Percentiles rank a stretch among this genome's conserved stretches.
Conservation (phyloP, 2,888 invertebrate genomes). For the Microplitis deprimator region DNA sequence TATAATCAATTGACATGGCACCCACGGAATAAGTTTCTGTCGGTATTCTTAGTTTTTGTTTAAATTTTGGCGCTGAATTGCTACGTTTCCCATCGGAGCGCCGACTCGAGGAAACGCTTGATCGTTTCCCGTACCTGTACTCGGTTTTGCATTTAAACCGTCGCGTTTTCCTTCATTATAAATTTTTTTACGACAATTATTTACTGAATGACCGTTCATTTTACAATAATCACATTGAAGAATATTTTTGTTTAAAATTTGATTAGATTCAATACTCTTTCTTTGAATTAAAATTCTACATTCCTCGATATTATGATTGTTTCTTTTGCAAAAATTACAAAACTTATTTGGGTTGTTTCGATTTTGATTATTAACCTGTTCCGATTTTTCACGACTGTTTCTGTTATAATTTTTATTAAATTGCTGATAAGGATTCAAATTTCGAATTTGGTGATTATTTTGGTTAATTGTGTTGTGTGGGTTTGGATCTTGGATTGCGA, state of each 20-base stretch:
- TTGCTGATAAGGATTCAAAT: too few species aligned
- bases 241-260: not conserved
- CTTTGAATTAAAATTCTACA: not conserved
- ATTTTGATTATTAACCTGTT: not conserved
- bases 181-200: constrained; percentile 12
- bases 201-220: constrained; percentile 1
- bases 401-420: too few species aligned
- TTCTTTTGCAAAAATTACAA: not conserved
- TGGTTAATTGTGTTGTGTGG: too few species aligned
- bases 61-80: too few species aligned
- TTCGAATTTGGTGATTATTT: too few species aligned
- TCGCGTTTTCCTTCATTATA: not conserved
- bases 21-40: not conserved
- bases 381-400: too few species aligned
- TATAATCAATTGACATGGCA: constrained; percentile 4
- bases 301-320: not conserved
- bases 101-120: too few species aligned
- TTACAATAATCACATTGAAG: constrained; percentile 10
- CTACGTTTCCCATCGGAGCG: too few species aligned
- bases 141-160: too few species aligned
- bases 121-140: too few species aligned
- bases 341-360: not conserved
- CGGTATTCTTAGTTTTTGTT: too few species aligned
- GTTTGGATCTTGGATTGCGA: too few species aligned
- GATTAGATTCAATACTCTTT: not conserved